Conservation (phyloP, 2,888 invertebrate genomes). For the Gandaritis pyraliata region DNA sequence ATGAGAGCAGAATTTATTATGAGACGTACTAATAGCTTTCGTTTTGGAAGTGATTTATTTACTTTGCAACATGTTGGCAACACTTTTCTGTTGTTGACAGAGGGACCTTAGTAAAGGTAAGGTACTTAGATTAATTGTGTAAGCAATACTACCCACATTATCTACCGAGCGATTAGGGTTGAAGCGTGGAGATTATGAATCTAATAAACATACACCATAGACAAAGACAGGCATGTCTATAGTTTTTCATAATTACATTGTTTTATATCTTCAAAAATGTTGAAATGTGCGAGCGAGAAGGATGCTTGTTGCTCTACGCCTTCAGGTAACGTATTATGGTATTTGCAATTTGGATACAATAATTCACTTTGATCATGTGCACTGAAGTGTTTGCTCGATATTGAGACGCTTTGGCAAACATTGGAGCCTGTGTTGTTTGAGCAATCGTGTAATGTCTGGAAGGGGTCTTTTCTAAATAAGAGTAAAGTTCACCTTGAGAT, state of each 20-base stretch:
- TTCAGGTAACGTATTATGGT: neutral
- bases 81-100: conserved; percentile 10
- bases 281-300: too few species aligned
- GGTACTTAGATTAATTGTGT: too few species aligned
- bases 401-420: conserved; percentile 21
- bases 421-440: conserved; percentile 11
- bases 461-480: neutral
- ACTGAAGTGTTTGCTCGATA: conserved; percentile 22
- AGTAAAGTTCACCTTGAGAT: too few species aligned
- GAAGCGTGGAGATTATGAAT: too few species aligned
- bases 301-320: too few species aligned
- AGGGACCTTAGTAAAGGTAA: too few species aligned
- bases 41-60: conserved; percentile 41
- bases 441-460: conserved; percentile 1
- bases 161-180: too few species aligned
- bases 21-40: conserved; percentile 43
- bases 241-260: too few species aligned
- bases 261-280: too few species aligned
- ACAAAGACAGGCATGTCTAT: too few species aligned
- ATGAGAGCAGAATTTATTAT: conserved; percentile 47
- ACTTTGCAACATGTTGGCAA: conserved; percentile 25
- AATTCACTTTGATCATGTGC: conserved; percentile 44
- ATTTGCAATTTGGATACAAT: conserved; percentile 4
- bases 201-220: too few species aligned
- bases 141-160: too few species aligned